Conservation (phyloP, 2,888 invertebrate genomes). For the Tridacna gigas region DNA sequence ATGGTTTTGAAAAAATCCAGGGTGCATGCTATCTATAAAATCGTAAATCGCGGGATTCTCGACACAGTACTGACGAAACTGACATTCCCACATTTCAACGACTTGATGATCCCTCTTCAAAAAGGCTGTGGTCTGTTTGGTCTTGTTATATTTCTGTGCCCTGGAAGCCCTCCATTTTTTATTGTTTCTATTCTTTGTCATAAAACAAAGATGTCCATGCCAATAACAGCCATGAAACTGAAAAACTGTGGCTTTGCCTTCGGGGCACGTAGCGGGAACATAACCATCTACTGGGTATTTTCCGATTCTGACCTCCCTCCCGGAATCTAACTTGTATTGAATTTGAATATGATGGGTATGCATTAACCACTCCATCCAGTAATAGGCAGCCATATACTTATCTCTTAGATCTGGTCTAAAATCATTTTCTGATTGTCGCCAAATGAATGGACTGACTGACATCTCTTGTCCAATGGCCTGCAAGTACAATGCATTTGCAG, state of each 20-base stretch:
- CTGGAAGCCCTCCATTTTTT: too few relatives aligned
- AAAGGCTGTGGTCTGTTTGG: conserved; percentile 11
- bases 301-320: conserved; percentile 36
- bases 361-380: conserved; percentile 40
- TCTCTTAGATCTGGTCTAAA: conserved; percentile 54
- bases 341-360: conserved; percentile 24
- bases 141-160: conserved; percentile 26
- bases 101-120: too few relatives aligned
- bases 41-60: conserved; percentile 31
- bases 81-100: too few relatives aligned
- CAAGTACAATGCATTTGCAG: too few relatives aligned
- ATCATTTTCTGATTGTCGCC: conserved; percentile 37
- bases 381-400: conserved; percentile 45
- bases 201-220: conserved; percentile 44
- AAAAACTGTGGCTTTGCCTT: conserved; percentile 21
- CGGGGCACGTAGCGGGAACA: conserved; percentile 4
- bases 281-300: too few relatives aligned
- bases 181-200: conserved; percentile 29
- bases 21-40: conserved; percentile 33
- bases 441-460: conserved; percentile 54
- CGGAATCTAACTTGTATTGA: conserved; percentile 35
- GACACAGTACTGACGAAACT: conserved; percentile 38
- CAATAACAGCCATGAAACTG: conserved; percentile 38
- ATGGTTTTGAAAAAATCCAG: too few relatives aligned
- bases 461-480: too few relatives aligned